Evolutionary conservation across 1,140 invertebrate genomes (phyloP), one percentile per base, ranked within the genome.

Genomic region (Zaprionus gabonicus): DNA sequence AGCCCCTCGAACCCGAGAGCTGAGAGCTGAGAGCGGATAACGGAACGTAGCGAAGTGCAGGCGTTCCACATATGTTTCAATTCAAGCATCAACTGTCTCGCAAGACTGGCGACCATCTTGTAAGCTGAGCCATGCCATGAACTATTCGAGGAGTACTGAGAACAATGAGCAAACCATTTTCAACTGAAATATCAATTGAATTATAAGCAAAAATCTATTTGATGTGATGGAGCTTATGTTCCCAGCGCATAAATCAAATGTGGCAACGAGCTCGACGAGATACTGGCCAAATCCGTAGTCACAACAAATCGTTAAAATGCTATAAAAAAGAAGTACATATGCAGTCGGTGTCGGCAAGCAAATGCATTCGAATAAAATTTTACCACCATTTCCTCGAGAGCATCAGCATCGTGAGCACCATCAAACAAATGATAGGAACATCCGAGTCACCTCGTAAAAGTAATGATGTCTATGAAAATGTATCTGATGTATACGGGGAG

Each of bases 221-320:
- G 68, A 73, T 73, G 60, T 10, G 9, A 10, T 57, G 68, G 71
- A 1, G 23, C 23, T 23, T 23, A 23, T 65, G 62, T 77, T 80
- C 62, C 71, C 53, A 38, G 51, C 20, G 38, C 65, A 69, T 88
- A 81, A 90, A 90, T 90, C 78, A 76, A 44, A 44, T 62, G 66
- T 49, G 71, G 62, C 70, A 83, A 87, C 57, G 67, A 78, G 73
- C 84, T 83, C 76, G 59, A 72, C 64, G 55, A 74, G 67, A 71
- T 71, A 56, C 73, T 90, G 78, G 78, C 71, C 81, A 80, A 85
- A 90, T 85, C 79, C 70, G 53, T 76, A 80, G 86, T 85, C 87
- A 91, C 83, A 92, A 92, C 91, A 92, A 92, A 92, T 92, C 91
- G 91, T 92, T 92, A 92, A 92, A 92, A 86, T 74, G 74, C 72